phyloP scores from a whole-genome alignment of 2,888 invertebrate genomes.

The Megastigmus dorsalis region DNA sequence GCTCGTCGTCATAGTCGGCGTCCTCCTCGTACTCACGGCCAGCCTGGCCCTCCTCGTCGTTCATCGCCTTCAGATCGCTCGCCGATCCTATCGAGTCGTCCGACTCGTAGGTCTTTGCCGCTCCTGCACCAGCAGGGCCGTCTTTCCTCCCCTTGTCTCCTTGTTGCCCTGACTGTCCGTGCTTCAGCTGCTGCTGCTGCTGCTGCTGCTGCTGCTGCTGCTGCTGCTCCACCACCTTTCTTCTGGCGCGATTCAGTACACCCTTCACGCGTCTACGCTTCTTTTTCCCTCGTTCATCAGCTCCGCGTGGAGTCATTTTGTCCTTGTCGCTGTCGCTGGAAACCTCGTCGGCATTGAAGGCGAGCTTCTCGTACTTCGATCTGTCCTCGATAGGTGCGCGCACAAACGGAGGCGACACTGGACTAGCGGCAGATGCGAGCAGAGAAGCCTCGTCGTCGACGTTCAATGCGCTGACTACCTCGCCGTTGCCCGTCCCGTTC shows the following conservation, averaged over 20 bases:
- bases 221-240: constrained; percentile 62
- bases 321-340: constrained; percentile 75
- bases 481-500: constrained; percentile 27
- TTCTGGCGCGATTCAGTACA: constrained; percentile 60
- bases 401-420: constrained; percentile 77
- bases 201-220: constrained; percentile 53
- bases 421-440: constrained; percentile 62
- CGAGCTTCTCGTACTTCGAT: constrained; percentile 85
- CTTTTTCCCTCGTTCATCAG: constrained; percentile 69
- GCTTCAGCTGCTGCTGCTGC: constrained; percentile 50
- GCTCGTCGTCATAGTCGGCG: constrained; percentile 67
- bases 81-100: constrained; percentile 85
- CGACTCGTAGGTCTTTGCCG: constrained; percentile 75
- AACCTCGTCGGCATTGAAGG: constrained; percentile 78
- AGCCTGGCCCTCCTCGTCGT: constrained; percentile 67
- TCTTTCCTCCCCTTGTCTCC: constrained; percentile 27
- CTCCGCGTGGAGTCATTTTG: constrained; percentile 62
- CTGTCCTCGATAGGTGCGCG: constrained; percentile 82
- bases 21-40: constrained; percentile 72
- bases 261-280: constrained; percentile 66
- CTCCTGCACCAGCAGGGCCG: too few relatives aligned
- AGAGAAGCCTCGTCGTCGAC: constrained; percentile 48
- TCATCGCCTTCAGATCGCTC: constrained; percentile 79
- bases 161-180: constrained; percentile 7
- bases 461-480: not conserved